phyloP scores from a whole-genome alignment of 1,140 invertebrate species.

The Ladona fulva region DNA sequence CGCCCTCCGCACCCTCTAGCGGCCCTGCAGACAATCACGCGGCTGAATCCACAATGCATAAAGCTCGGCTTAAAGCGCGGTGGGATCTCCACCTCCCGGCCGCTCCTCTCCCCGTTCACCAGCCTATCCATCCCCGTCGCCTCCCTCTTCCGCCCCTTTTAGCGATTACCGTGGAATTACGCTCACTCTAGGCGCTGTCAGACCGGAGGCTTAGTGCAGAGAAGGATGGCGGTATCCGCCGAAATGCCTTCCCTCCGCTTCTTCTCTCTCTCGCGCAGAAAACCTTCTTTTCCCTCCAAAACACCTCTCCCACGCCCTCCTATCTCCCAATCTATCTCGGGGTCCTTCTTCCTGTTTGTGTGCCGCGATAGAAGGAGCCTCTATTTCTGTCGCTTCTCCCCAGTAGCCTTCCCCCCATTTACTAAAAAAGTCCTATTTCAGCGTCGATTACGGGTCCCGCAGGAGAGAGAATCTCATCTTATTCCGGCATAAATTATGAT shows the following conservation, averaged over 20 bases:
- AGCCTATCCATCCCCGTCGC: neutral
- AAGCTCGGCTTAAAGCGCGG: neutral
- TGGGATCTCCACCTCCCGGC: neutral
- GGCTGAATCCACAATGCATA: conserved; percentile 4
- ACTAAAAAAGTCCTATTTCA: too few species aligned
- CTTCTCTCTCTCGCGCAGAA: neutral
- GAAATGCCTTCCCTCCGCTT: neutral
- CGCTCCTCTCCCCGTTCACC: neutral
- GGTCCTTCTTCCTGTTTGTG: neutral
- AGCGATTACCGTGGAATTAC: conserved; percentile 4
- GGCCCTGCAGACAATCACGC: neutral
- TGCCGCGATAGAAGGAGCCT: neutral
- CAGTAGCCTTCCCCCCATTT: neutral
- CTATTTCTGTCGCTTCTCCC: neutral
- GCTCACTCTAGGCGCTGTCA: neutral
- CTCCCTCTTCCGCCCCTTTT: neutral
- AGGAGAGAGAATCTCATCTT: too few species aligned
- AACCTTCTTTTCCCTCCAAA: neutral
- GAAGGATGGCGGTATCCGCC: neutral
- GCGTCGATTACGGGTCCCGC: too few species aligned
- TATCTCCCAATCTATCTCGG: neutral
- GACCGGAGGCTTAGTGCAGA: neutral
- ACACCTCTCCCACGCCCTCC: too few species aligned
- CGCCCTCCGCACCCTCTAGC: neutral
- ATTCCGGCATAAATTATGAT: too few species aligned